Evolutionary conservation across 2,113 vertebrate genomes (phyloP).

Genomic region (Cyprinodon tularosa): DNA sequence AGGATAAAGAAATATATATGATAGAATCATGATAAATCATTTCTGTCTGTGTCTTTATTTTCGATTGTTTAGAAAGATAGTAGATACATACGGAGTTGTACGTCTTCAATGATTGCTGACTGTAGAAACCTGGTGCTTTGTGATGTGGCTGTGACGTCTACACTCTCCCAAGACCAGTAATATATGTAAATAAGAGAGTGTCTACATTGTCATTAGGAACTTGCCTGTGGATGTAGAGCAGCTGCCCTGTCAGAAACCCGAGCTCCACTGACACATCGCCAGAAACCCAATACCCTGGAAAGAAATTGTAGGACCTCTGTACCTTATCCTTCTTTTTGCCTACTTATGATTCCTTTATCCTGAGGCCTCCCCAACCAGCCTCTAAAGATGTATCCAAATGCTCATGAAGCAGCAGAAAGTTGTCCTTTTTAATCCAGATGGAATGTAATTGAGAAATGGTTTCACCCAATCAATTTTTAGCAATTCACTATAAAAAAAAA

Average conservation of each 20-base stretch:
- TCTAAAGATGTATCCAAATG: slow-evolving; percentile 2
- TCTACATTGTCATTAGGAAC: neutral
- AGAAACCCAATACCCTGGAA: slow-evolving; percentile 68
- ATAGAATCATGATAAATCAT: slow-evolving; percentile 31
- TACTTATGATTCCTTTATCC: slow-evolving; percentile 26
- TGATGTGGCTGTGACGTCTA: neutral
- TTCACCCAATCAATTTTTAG: neutral
- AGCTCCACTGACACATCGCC: slow-evolving; percentile 53
- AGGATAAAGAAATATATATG: slow-evolving; percentile 12
- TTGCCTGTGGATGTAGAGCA: slow-evolving; percentile 23
- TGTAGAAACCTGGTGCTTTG: slow-evolving; percentile 11
- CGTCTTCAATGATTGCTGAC: slow-evolving; percentile 25
- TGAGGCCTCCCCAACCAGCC: slow-evolving; percentile 15
- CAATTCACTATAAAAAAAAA: neutral
- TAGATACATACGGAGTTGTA: slow-evolving; percentile 36
- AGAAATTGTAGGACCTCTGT: slow-evolving; percentile 54
- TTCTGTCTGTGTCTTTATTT: slow-evolving; percentile 52
- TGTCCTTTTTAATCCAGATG: neutral
- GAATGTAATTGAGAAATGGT: neutral
- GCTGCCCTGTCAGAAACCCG: slow-evolving; percentile 57
- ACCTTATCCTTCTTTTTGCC: slow-evolving; percentile 36
- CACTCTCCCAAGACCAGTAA: neutral
- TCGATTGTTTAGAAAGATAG: slow-evolving; percentile 35
- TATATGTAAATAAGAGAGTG: slow-evolving; percentile 4
- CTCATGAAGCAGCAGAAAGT: slow-evolving; percentile 19